Conservation (phyloP, 2,888 invertebrate species). For the Scaptomyza caliginosa region DNA sequence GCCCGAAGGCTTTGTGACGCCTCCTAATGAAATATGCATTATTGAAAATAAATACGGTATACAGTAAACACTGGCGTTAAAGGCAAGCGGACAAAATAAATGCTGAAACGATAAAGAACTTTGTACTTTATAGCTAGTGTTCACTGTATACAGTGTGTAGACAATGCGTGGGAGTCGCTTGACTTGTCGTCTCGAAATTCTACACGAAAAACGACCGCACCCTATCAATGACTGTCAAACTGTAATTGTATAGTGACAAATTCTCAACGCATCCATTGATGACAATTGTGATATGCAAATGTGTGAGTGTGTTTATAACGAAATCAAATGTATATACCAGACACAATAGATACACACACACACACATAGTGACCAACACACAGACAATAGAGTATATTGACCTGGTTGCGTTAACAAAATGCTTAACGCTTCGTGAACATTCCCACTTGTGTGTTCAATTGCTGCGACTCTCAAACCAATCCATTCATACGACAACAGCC, state of each 20-base stretch:
- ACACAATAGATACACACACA: background rate
- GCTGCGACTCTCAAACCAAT: constrained; percentile 39
- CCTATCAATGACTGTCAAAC: background rate
- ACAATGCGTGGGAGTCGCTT: constrained; percentile 39
- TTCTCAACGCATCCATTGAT: background rate
- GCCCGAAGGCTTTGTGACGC: constrained; percentile 11
- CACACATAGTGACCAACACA: background rate
- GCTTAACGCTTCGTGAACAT: constrained; percentile 65
- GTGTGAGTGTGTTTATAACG: background rate
- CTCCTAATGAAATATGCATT: constrained; percentile 62
- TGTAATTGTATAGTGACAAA: background rate
- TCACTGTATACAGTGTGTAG: constrained; percentile 29
- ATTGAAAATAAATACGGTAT: constrained; percentile 38
- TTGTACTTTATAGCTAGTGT: background rate
- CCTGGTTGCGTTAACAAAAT: constrained; percentile 41
- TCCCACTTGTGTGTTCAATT: constrained; percentile 67
- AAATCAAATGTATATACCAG: background rate
- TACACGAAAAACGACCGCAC: constrained; percentile 1
- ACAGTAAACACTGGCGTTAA: constrained; percentile 12
- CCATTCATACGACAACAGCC: constrained; percentile 9
- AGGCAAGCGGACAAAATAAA: background rate
- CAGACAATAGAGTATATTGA: background rate
- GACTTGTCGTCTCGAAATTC: background rate
- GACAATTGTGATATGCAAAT: background rate
- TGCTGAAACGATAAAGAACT: background rate